These are phyloP conservation scores for Lycocerus yunnanus DNA, from an alignment of 2,888 invertebrate species.

Conservation along the genomic window DNA sequence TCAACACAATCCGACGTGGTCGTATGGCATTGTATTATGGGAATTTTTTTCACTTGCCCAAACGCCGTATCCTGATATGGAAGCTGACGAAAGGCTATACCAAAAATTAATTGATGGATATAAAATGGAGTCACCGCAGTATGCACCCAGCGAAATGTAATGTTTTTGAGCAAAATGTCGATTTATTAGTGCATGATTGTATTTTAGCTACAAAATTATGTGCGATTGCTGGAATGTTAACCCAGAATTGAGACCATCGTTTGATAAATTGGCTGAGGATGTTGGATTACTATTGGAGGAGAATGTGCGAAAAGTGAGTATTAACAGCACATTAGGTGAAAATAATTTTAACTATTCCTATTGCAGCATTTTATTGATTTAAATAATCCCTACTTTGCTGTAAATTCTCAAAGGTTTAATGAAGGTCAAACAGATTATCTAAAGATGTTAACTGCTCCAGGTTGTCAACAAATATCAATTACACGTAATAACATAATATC, in stretches of 20 bases:
- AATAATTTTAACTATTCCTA: not conserved
- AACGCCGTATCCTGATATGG: slow-evolving; percentile 86
- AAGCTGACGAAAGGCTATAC: slow-evolving; percentile 72
- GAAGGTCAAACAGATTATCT: not conserved
- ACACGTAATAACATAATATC: not conserved
- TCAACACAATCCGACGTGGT: slow-evolving; percentile 96
- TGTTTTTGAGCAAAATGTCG: too few species aligned
- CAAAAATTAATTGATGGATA: slow-evolving; percentile 80
- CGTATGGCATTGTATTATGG: slow-evolving; percentile 89
- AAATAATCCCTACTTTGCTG: not conserved
- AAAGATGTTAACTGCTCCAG: not conserved
- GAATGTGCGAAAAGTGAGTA: slow-evolving; percentile 72
- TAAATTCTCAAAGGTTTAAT: not conserved
- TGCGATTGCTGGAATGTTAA: slow-evolving; percentile 82
- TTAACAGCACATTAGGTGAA: not conserved
- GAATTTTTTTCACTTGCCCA: slow-evolving; percentile 85
- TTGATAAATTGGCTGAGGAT: slow-evolving; percentile 72
- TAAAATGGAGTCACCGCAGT: slow-evolving; percentile 85
- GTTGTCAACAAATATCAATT: not conserved
- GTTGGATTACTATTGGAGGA: slow-evolving; percentile 83
- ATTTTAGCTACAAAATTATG: slow-evolving; percentile 75
- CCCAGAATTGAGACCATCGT: slow-evolving; percentile 78
- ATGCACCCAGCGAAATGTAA: slow-evolving; percentile 79
- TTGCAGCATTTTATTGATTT: not conserved
- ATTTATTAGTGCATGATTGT: too few species aligned